These are phyloP conservation scores for human DNA, from an alignment of 2,113 vertebrate genomes.

Conservation along the genomic window GRCh38 chr21:15226501-15227000, in stretches of 20 bases:
- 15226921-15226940: not conserved
- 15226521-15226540: slow-evolving; percentile 38
- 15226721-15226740: slow-evolving; percentile 19
- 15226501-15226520: slow-evolving; percentile 6
- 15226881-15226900: not conserved
- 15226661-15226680: not conserved
- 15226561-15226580: not conserved
- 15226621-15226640: not conserved
- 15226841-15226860: not conserved
- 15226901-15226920: not conserved
- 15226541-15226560: slow-evolving; percentile 52
- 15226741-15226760: not conserved
- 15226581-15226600: not conserved
- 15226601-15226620: not conserved
- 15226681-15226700: not conserved
- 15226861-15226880: not conserved
- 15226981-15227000: not conserved
- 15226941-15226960: not conserved
- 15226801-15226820: not conserved
- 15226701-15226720: not conserved
- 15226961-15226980: not conserved
- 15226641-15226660: not conserved
- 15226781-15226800: not conserved
- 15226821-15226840: not conserved
- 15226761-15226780: not conserved